Evolutionary conservation across 2,888 invertebrate genomes (phyloP).

Genomic region (Hypolimnas misippus): DNA sequence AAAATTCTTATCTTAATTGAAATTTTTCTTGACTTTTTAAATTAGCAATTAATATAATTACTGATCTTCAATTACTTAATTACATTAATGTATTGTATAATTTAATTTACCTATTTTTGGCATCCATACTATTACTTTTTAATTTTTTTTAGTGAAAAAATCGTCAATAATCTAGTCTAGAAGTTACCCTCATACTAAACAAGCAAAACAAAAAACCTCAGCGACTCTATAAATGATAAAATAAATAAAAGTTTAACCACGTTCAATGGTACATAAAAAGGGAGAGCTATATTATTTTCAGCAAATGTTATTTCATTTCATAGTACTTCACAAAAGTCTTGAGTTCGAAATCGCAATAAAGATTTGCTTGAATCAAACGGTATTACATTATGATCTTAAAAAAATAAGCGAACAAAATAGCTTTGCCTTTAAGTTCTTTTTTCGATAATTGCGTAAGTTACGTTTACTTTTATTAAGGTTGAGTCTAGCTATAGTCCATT

Average conservation of each 20-base stretch:
- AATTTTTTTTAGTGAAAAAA: too few species aligned
- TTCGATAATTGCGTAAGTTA: too few species aligned
- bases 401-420: too few species aligned
- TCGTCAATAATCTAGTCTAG: too few species aligned
- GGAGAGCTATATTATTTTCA: background rate
- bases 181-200: too few species aligned
- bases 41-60: background rate
- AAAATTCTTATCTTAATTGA: background rate
- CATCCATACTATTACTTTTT: background rate
- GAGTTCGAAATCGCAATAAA: conserved; percentile 4
- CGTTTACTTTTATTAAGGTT: too few species aligned
- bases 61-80: background rate
- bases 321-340: background rate
- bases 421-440: too few species aligned
- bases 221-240: too few species aligned
- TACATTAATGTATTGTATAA: background rate
- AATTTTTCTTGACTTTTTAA: conserved; percentile 2
- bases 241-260: background rate
- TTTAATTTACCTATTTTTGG: background rate
- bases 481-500: too few species aligned
- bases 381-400: too few species aligned
- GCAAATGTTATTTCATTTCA: background rate
- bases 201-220: too few species aligned
- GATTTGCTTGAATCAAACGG: background rate
- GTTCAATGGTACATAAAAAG: background rate